These are phyloP conservation scores for Propithecus deckenii DNA, from an alignment of 2,797 vertebrate species.

Conservation along the genomic window DNA sequence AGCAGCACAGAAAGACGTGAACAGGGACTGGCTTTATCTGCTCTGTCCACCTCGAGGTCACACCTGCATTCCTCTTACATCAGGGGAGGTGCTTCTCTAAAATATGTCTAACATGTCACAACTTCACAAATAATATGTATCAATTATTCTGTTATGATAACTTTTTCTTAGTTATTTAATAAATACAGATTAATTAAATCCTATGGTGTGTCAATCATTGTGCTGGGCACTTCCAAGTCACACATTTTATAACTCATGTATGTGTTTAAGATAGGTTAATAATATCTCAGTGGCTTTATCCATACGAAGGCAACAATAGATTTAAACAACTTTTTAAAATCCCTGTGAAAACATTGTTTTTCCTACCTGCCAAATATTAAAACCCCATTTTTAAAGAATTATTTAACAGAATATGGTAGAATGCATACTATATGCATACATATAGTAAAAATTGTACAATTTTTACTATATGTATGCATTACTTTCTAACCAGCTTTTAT, in stretches of 20 bases:
- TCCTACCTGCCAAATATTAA: neutral
- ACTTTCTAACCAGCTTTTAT: neutral
- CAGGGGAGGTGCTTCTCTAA: neutral
- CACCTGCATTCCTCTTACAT: neutral
- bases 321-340: neutral
- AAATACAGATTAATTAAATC: neutral
- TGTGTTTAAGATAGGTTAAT: neutral
- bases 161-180: neutral
- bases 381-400: neutral
- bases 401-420: neutral
- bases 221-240: too few species aligned
- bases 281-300: neutral
- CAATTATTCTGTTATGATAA: neutral
- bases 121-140: neutral
- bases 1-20: neutral
- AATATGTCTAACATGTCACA: neutral
- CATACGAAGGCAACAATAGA: neutral
- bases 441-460: too few species aligned
- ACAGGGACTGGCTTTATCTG: neutral
- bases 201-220: rapidly evolving
- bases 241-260: neutral
- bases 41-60: neutral
- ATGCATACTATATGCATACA: neutral
- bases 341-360: neutral
- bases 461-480: neutral